Conservation (phyloP, 2,888 invertebrate species). For the Drosophila pullipes region DNA sequence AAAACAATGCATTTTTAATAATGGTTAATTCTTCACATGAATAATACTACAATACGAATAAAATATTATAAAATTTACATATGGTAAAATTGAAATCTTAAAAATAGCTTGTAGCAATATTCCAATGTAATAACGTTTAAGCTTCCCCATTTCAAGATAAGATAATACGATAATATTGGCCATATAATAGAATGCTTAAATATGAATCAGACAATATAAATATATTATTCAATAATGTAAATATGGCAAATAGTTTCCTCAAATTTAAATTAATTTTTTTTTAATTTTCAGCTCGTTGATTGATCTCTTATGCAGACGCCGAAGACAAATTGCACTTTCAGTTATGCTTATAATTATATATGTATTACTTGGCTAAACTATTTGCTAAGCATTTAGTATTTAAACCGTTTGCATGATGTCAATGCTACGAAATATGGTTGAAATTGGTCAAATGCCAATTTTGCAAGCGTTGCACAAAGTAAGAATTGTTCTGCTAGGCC, state of each 20-base stretch:
- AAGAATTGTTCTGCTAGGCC: constrained; percentile 39
- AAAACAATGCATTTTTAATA: neutral
- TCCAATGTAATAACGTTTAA: neutral
- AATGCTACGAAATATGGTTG: neutral
- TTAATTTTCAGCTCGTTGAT: constrained; percentile 2
- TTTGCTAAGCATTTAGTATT: constrained; percentile 13
- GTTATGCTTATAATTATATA: constrained; percentile 36
- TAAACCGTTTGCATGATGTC: neutral
- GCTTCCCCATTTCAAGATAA: neutral
- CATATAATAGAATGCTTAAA: neutral
- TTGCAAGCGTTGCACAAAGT: constrained; percentile 30
- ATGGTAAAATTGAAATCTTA: neutral
- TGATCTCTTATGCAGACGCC: constrained; percentile 2
- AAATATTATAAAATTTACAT: neutral
- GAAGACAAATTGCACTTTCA: constrained; percentile 41
- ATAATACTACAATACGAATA: neutral
- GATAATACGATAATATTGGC: neutral
- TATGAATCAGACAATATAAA: neutral
- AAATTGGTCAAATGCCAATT: constrained; percentile 37
- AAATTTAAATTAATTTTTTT: neutral
- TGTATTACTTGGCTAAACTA: constrained; percentile 37
- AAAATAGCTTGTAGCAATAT: neutral
- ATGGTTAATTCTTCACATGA: neutral
- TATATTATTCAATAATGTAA: neutral
- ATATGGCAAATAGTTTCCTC: constrained; percentile 1